phyloP scores from a whole-genome alignment of 2,888 invertebrate genomes.

The Leptogaster cylindrica region DNA sequence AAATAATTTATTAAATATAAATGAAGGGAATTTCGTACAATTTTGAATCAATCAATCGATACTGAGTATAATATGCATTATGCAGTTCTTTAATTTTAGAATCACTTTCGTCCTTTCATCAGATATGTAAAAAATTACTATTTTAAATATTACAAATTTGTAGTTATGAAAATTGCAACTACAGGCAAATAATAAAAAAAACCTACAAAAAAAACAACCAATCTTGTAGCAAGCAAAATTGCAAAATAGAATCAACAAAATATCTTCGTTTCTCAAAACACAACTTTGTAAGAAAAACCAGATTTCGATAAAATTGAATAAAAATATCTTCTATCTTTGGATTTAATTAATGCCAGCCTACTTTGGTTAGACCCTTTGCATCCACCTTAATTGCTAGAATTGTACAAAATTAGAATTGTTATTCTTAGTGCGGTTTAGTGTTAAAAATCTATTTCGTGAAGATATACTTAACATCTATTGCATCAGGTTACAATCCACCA shows the following conservation, averaged over 20 bases:
- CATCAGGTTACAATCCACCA: too few species aligned
- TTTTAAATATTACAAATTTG: not conserved
- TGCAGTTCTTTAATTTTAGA: too few species aligned
- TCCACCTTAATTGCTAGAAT: slow-evolving; percentile 9
- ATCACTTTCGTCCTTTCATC: too few species aligned
- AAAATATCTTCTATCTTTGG: slow-evolving; percentile 33
- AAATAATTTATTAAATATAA: too few species aligned
- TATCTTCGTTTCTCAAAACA: not conserved
- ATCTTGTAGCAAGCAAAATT: not conserved
- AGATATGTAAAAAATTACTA: too few species aligned
- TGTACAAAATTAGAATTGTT: not conserved
- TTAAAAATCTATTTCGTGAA: slow-evolving; percentile 16
- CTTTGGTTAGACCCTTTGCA: not conserved
- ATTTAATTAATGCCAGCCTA: too few species aligned
- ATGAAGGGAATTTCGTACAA: too few species aligned
- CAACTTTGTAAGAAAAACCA: not conserved
- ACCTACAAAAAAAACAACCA: not conserved
- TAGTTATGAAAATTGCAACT: too few species aligned
- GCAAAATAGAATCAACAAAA: not conserved
- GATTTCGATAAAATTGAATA: not conserved
- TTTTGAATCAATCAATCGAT: too few species aligned
- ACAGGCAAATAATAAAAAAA: too few species aligned
- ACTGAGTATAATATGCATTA: too few species aligned
- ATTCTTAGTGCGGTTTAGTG: slow-evolving; percentile 20
- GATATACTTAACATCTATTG: slow-evolving; percentile 2